Evolutionary conservation across 2,113 vertebrate species (phyloP).

Genomic region (Corydoras maculifer): DNA sequence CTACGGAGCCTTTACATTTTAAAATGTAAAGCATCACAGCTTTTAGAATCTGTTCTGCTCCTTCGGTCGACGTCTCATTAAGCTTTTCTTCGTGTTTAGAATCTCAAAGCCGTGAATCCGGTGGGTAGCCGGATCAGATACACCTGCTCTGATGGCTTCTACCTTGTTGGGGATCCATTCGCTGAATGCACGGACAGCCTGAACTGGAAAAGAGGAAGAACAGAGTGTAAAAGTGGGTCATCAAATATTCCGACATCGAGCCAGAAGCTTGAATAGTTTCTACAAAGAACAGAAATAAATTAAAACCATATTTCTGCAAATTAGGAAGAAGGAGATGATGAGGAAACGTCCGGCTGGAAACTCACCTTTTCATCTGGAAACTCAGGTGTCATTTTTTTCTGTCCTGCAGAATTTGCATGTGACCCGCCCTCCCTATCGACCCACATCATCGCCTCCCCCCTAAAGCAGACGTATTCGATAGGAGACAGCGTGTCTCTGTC

Average conservation of each 20-base stretch:
- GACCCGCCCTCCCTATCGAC: conserved; percentile 56
- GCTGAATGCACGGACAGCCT: conserved; percentile 70
- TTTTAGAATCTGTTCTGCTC: background rate
- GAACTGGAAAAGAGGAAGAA: conserved; percentile 64
- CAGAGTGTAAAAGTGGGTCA: conserved; percentile 75
- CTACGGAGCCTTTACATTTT: too few relatives aligned
- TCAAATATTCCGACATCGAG: background rate
- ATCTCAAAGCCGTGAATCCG: conserved; percentile 61
- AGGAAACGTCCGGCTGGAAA: too few relatives aligned
- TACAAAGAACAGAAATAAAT: too few relatives aligned
- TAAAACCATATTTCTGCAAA: too few relatives aligned
- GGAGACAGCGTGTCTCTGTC: conserved; percentile 76
- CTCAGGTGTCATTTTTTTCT: background rate
- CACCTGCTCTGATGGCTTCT: conserved; percentile 68
- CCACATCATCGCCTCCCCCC: conserved; percentile 60
- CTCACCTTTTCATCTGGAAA: background rate
- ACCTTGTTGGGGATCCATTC: conserved; percentile 68
- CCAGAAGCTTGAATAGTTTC: too few relatives aligned
- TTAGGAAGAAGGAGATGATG: too few relatives aligned
- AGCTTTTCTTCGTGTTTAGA: conserved; percentile 44
- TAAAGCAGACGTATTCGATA: conserved; percentile 65
- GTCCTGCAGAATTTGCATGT: conserved; percentile 62
- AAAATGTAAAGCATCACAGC: too few relatives aligned
- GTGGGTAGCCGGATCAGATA: conserved; percentile 76
- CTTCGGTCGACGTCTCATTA: background rate